Evolutionary conservation across 2,113 vertebrate species (phyloP), one percentile per base, ranked within the genome.

Genomic region (Mola mola): DNA sequence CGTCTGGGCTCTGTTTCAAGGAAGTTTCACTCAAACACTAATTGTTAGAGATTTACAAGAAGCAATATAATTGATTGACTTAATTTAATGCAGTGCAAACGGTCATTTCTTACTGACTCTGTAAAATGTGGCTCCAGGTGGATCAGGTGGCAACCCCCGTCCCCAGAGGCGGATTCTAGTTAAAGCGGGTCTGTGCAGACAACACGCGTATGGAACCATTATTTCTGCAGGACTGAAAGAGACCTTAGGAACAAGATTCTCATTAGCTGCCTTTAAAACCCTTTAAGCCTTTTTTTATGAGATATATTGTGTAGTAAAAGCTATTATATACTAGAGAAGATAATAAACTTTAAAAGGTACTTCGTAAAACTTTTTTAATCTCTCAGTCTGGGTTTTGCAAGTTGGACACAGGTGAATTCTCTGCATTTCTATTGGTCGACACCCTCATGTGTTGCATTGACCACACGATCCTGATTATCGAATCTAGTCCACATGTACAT

Each of bases 31-130:
- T 66, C 46, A 55, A 57, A 75, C 56, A 6, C 38, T 64, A 77
- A 69, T 69, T 74, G 25, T 74, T n/a, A 19, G 34, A 72, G 63
- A 81, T 85, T 88, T 88, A 85, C 34, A 66, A 63, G 70, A 20
- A 57, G 68, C 51, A 49, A 31, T 78, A 66, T 75, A 78, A 66
- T 43, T 78, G 69, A 73, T 44, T 66, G 63, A 50, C 38, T 72
- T 68, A 46, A 79, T 74, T 81, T 53, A 63, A 71, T 70, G 51
- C 60, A 40, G 44, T 59, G 72, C 38, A 52, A 74, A 61, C 24
- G 29, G 34, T 49, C 26, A 25, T 79, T 72, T 62, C 34, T 72
- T 25, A 53, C 66, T 53, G 61, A 24, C 24, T 31, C 36, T 78
- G 64, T 71, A 41, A 25, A 71, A 38, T 3, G 51, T 22, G 16